phyloP scores from a whole-genome alignment of 1,140 invertebrate genomes.

The Diprion similis region DNA sequence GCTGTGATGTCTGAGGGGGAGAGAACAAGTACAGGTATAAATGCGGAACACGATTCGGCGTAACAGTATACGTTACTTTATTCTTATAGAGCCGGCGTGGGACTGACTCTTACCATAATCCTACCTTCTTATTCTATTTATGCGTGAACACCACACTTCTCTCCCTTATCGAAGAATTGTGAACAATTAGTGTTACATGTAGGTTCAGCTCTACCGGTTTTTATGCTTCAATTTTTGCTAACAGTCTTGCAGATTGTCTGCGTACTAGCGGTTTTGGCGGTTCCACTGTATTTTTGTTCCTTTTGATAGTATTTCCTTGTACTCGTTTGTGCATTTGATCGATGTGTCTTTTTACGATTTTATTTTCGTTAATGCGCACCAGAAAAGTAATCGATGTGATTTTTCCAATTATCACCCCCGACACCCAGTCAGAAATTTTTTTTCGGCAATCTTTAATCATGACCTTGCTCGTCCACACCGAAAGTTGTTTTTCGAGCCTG shows the following conservation, averaged over 20 bases:
- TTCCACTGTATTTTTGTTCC: neutral
- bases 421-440: constrained; percentile 8
- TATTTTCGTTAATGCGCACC: constrained; percentile 14
- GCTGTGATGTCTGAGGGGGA: constrained; percentile 19
- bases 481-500: constrained; percentile 3
- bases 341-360: constrained; percentile 14
- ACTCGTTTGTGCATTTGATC: constrained; percentile 12
- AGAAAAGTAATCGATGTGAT: constrained; percentile 12
- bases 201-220: neutral
- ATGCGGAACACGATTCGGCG: too few species aligned
- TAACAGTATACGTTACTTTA: too few species aligned
- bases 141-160: neutral
- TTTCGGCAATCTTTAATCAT: constrained; percentile 11
- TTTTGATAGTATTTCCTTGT: neutral
- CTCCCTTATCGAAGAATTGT: neutral
- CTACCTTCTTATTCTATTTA: too few species aligned
- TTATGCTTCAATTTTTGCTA: neutral
- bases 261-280: neutral
- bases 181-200: neutral
- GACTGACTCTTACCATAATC: too few species aligned
- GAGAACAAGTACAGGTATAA: too few species aligned
- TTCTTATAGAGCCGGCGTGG: too few species aligned
- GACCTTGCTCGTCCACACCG: constrained; percentile 3
- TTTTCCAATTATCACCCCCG: constrained; percentile 9
- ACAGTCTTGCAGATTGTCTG: neutral